phyloP scores from a whole-genome alignment of 2,888 invertebrate genomes.

The Drosophila seclusa region DNA sequence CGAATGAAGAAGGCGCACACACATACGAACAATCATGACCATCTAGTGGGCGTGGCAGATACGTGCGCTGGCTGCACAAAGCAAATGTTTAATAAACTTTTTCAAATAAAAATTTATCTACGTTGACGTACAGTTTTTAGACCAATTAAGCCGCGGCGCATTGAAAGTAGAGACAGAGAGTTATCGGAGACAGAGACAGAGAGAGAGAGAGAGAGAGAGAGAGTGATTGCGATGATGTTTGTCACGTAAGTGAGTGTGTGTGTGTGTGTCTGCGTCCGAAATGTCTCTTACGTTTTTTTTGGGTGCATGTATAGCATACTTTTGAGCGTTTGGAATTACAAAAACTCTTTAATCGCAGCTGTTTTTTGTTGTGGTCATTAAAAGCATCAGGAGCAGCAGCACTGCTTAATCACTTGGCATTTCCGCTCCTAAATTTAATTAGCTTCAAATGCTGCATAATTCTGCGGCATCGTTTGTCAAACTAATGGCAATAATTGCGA shows the following conservation, averaged over 20 bases:
- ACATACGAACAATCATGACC: constrained; percentile 15
- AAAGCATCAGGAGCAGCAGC: not conserved
- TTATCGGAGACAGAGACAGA: not conserved
- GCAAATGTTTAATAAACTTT: constrained; percentile 80
- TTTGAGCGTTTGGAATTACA: constrained; percentile 35
- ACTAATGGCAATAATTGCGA: constrained; percentile 78
- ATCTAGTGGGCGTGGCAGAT: constrained; percentile 39
- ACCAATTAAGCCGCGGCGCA: constrained; percentile 77
- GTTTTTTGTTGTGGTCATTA: constrained; percentile 11
- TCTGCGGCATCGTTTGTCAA: constrained; percentile 60
- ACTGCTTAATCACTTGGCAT: constrained; percentile 30
- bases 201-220: not conserved
- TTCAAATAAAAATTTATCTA: constrained; percentile 79
- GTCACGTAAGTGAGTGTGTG: constrained; percentile 7
- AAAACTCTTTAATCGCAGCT: constrained; percentile 50
- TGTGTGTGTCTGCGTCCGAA: constrained; percentile 12
- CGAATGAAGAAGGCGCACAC: not conserved
- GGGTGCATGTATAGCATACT: constrained; percentile 8
- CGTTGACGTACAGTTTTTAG: constrained; percentile 82
- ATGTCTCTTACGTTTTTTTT: constrained; percentile 1
- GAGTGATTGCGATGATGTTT: constrained; percentile 5
- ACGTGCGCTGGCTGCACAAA: constrained; percentile 72
- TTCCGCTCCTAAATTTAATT: constrained; percentile 70
- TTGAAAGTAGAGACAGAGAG: constrained; percentile 15
- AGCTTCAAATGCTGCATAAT: constrained; percentile 65